Evolutionary conservation across 2,888 invertebrate genomes (phyloP).

Genomic region (Dioctria rufipes): DNA sequence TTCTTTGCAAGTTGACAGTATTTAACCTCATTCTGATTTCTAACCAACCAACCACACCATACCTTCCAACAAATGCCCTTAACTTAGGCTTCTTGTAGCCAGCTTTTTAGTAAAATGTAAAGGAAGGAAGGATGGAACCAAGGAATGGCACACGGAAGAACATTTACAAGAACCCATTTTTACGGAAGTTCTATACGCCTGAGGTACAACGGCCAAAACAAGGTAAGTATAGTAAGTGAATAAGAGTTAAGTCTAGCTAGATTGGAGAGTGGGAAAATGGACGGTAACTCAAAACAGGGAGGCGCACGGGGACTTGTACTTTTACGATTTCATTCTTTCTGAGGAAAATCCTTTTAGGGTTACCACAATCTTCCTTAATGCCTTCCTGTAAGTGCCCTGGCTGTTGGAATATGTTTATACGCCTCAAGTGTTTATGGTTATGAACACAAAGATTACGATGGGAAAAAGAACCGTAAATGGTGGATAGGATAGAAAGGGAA

Average conservation of each 20-base stretch:
- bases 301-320: conserved; percentile 10
- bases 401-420: conserved; percentile 49
- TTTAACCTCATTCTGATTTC: conserved; percentile 13
- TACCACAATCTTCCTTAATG: conserved; percentile 50
- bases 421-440: conserved; percentile 51
- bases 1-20: conserved; percentile 27
- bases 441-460: conserved; percentile 28
- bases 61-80: too few species aligned
- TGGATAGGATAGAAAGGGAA: too few species aligned
- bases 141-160: conserved; percentile 30
- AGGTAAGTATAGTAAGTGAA: conserved; percentile 49
- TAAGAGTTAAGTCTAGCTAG: conserved; percentile 43
- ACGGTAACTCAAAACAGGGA: background rate
- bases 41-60: too few species aligned
- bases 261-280: background rate
- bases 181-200: background rate
- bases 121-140: too few species aligned
- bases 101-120: too few species aligned
- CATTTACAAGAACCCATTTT: conserved; percentile 26
- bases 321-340: conserved; percentile 39
- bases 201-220: conserved; percentile 24
- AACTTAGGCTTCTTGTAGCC: too few species aligned
- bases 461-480: conserved; percentile 25
- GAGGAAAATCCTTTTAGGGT: conserved; percentile 46
- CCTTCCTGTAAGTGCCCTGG: conserved; percentile 35